Base-by-base conservation (phyloP, 2,113 vertebrate species). In the Baryphthengus martii region DNA sequence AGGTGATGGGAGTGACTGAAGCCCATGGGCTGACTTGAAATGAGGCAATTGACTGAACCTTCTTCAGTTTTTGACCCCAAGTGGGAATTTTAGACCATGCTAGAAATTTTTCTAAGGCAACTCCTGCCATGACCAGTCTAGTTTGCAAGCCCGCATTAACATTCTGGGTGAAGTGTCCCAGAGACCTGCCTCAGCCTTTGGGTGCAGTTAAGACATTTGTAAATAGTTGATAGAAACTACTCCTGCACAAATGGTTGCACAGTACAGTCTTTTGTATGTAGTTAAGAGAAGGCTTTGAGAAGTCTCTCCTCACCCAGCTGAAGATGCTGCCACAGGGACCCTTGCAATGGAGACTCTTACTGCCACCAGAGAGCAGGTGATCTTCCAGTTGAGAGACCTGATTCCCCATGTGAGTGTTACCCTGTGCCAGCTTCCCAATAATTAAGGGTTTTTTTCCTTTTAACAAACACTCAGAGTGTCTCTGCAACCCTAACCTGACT, bases 121-220 rank as follows among this genome's bases (percentile, higher is more conserved):
- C 12, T 40, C 24, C 47, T 56, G 59, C 47, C 56, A 33, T 29
- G 39, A 25, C 23, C 3, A 10, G 35, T 31, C 9, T 40, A 29
- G 31, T 65, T 35, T 40, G 29, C 59, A 11, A 35, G 29, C 29
- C 50, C 0, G 0, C 9, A 10, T 75, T 40, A 65, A 17, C 29
- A 9, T 42, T 25, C 52, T 18, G 50, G 49, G 33, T 31, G 35
- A 55, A 44, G 37, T 39, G 33, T 58, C 33, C 37, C 49, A 31
- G 33, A 52, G 47, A 42, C 39, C 18, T 72, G 71, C 26, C 17
- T 5, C 21, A 35, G 35, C 65, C 0, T 0, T 31, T 55, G 26
- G 9, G 23, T 40, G 39, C 35, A 11, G 37, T 42, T 66, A 33
- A 40, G 52, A 53, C 8, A 33, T 45, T 58, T 72, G 28, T 52